Evolutionary conservation across 1,140 invertebrate genomes (phyloP), one percentile per base, ranked within the genome.

Genomic region (Stenopsyche tienmushanensis): DNA sequence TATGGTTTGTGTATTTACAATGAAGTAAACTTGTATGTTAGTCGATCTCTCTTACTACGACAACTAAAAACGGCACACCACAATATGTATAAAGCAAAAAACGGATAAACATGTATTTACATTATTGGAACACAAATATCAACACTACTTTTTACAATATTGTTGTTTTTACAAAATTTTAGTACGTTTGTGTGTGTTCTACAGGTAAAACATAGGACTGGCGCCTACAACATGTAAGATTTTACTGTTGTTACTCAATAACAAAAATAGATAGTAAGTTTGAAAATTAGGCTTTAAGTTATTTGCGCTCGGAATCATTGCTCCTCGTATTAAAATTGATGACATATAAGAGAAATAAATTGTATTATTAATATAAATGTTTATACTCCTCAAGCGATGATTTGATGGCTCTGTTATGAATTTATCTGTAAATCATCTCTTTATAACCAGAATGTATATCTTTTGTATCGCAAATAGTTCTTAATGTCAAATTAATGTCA

Each of bases 271-370:
- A 60, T 60, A 5, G 44, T 8, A 25, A 60, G 54, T 21, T 55
- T 62, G 62, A 70, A 70, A 70, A 66, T 70, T 70, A 70, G 68
- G 68, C 68, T 47, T n/a, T 8, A 69, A 65, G 68, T 70, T 70
- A 70, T 70, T 70, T 64, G 68, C 68, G 64, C 58, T 25, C 60
- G 60, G 68, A 66, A 66, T 70, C 68, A 70, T 70, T 70, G 68
- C 68, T 66, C 68, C 68, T 70, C 59, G n/a, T n/a, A n/a, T n/a
- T n/a, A n/a, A n/a, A n/a, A n/a, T n/a, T 34, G 29, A 13, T 34
- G 13, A 34, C 29, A 34, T 13, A 34, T 34, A 34, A 34, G 29
- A 13, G 13, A 5, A 34, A 7, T 5, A 34, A 34, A 34, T 34
- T 34, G 29, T 7, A n/a, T n/a, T n/a, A n/a, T n/a, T n/a, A n/a